Evolutionary conservation across 2,888 invertebrate genomes (phyloP).

Genomic region (Phanerotoma sp.): DNA sequence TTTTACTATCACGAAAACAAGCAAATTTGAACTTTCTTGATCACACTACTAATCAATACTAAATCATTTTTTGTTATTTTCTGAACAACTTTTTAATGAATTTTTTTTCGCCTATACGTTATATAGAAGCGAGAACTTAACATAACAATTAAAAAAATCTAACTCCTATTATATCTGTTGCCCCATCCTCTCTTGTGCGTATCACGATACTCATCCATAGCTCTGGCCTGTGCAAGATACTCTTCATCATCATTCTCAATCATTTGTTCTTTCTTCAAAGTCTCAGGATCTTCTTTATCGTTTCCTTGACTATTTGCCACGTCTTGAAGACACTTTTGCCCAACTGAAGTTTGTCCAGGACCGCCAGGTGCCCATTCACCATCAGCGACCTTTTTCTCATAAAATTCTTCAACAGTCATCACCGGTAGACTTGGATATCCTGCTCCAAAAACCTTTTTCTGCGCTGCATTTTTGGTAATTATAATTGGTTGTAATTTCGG

Average conservation of each 20-base stretch:
- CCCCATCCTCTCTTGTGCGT: slow-evolving; percentile 86
- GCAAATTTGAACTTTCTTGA: too few species aligned
- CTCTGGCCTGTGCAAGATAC: slow-evolving; percentile 65
- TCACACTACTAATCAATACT: too few species aligned
- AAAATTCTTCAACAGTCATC: slow-evolving; percentile 94
- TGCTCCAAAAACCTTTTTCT: slow-evolving; percentile 90
- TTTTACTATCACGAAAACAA: too few species aligned
- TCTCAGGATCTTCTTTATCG: slow-evolving; percentile 61
- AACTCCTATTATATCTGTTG: slow-evolving; percentile 76
- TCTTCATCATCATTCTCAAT: slow-evolving; percentile 75
- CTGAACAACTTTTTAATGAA: too few species aligned
- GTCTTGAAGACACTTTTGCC: slow-evolving; percentile 40
- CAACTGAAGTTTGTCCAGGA: slow-evolving; percentile 64
- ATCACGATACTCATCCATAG: slow-evolving; percentile 87
- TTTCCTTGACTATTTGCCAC: slow-evolving; percentile 22
- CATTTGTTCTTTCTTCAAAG: slow-evolving; percentile 64
- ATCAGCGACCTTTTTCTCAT: slow-evolving; percentile 78
- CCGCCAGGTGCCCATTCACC: slow-evolving; percentile 74
- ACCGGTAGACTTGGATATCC: slow-evolving; percentile 95
- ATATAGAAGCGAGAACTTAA: too few species aligned
- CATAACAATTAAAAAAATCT: background rate
- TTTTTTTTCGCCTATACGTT: too few species aligned
- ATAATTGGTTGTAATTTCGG: slow-evolving; percentile 76
- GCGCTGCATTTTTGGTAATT: slow-evolving; percentile 82
- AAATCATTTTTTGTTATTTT: too few species aligned